Percentiles rank a stretch among this genome's conserved stretches.
These are phyloP conservation scores for Oscheius sp. DNA, from an alignment of 1,140 invertebrate species.

Conservation along the genomic window DNA sequence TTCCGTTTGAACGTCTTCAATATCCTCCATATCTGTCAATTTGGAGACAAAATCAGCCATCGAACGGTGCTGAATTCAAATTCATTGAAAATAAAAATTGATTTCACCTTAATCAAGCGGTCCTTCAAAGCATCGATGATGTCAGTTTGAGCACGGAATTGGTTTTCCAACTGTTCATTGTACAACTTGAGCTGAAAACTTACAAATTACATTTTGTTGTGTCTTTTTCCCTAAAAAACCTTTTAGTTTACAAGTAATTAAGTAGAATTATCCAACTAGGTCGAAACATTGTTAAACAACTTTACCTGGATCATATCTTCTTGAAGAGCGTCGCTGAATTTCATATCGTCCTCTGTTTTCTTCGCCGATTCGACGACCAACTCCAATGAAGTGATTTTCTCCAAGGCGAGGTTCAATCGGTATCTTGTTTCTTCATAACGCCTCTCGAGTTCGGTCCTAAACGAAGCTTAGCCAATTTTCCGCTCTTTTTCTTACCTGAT, in stretches of 20 bases:
- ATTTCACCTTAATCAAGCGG: conserved; percentile 22
- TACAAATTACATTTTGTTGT: neutral
- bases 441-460: conserved; percentile 44
- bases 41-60: conserved; percentile 24
- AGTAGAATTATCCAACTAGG: no score
- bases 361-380: conserved; percentile 29
- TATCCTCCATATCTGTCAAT: conserved; percentile 19
- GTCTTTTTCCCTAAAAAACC: conserved; percentile 21
- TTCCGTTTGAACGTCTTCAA: conserved; percentile 8
- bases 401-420: conserved; percentile 39
- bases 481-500: conserved; percentile 15
- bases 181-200: conserved; percentile 44
- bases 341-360: conserved; percentile 10
- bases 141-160: conserved; percentile 56
- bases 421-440: conserved; percentile 48
- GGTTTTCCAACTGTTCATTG: conserved; percentile 50
- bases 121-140: conserved; percentile 53
- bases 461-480: conserved; percentile 29
- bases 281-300: no score
- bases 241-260: conserved; percentile 18
- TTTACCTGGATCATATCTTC: conserved; percentile 31
- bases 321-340: conserved; percentile 28
- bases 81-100: neutral
- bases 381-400: conserved; percentile 31
- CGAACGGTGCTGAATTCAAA: conserved; percentile 2